A percentile compares a stretch with the other conserved stretches of the same genome.
Evolutionary conservation across 2,797 vertebrate species (phyloP).

Genomic region (Ctenochaetus hawaiiensis): DNA sequence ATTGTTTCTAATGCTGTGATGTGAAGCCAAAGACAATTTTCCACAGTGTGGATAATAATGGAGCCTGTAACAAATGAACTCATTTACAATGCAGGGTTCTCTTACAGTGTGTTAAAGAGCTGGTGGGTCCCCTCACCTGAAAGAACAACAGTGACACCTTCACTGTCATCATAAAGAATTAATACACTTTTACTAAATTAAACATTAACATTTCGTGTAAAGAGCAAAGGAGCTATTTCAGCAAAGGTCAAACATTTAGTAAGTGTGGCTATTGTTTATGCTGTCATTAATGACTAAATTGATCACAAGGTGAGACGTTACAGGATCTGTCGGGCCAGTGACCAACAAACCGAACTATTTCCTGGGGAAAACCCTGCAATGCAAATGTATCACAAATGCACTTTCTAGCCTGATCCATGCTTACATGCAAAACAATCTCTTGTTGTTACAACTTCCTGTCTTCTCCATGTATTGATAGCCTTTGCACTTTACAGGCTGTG

Average conservation of each 20-base stretch:
- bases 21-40: neutral
- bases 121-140: neutral
- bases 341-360: constrained; percentile 1
- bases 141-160: constrained; percentile 3
- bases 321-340: neutral
- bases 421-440: constrained; percentile 15
- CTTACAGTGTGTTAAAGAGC: neutral
- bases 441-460: constrained; percentile 13
- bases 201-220: constrained; percentile 10
- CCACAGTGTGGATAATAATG: neutral
- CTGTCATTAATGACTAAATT: neutral
- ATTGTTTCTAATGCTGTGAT: too few relatives aligned
- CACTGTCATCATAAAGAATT: neutral
- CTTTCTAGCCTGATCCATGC: constrained; percentile 1
- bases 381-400: constrained; percentile 12
- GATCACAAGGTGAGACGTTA: neutral
- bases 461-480: constrained; percentile 20
- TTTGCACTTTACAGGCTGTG: constrained; percentile 1
- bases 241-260: neutral
- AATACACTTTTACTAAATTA: neutral
- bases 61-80: constrained; percentile 1
- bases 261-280: neutral
- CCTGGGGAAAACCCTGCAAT: constrained; percentile 12
- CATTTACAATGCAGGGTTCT: neutral
- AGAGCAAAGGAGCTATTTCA: neutral